Evolutionary conservation across 2,888 invertebrate genomes (phyloP).

Genomic region (Crematogaster levior): DNA sequence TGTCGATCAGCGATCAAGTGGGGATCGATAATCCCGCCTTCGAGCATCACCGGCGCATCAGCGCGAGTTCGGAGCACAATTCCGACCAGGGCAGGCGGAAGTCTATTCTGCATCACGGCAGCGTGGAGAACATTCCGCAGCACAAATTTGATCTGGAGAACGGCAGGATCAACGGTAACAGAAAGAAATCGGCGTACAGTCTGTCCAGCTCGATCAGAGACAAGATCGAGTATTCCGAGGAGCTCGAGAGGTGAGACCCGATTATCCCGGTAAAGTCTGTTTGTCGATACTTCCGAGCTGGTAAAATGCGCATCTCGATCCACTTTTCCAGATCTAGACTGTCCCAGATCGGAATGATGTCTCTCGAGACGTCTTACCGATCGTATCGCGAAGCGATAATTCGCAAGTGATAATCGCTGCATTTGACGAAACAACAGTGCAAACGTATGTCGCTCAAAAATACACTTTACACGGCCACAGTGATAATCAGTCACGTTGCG

Average conservation of each 20-base stretch:
- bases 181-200: conserved; percentile 84
- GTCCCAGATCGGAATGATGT: background rate
- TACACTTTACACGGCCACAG: background rate
- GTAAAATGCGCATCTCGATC: background rate
- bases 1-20: conserved; percentile 83
- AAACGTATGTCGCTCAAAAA: background rate
- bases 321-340: conserved; percentile 43
- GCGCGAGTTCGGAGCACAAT: conserved; percentile 80
- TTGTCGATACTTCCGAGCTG: background rate
- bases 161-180: conserved; percentile 76
- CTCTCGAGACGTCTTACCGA: background rate
- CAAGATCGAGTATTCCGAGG: conserved; percentile 84
- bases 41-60: conserved; percentile 81
- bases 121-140: conserved; percentile 82
- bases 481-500: conserved; percentile 26
- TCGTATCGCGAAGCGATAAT: background rate
- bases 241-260: conserved; percentile 78
- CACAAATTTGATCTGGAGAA: conserved; percentile 83
- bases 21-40: conserved; percentile 83
- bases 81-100: conserved; percentile 79
- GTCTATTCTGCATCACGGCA: conserved; percentile 81
- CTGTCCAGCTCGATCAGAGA: conserved; percentile 84
- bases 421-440: background rate
- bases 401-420: background rate
- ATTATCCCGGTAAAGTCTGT: conserved; percentile 23